These are phyloP conservation scores for Agrilus planipennis DNA, from an alignment of 1,140 invertebrate species.

Conservation along the genomic window DNA sequence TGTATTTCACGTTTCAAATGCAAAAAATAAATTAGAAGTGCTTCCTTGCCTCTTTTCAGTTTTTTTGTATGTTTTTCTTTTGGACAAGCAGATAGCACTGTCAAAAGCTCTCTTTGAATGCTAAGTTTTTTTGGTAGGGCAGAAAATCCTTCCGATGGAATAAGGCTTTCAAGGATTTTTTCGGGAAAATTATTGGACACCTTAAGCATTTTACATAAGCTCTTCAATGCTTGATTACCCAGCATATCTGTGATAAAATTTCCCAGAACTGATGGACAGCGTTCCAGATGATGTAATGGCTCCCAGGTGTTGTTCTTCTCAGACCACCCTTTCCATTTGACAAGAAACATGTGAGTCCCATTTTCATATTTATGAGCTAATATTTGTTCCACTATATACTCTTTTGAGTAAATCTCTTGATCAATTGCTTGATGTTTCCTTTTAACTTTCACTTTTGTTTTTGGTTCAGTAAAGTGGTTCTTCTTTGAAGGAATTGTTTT, in stretches of 20 bases:
- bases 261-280: slow-evolving; percentile 47
- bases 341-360: slow-evolving; percentile 50
- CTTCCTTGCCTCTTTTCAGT: slow-evolving; percentile 18
- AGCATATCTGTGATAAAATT: slow-evolving; percentile 30
- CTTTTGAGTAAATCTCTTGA: slow-evolving; percentile 12
- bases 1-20: slow-evolving; percentile 38
- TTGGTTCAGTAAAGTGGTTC: slow-evolving; percentile 10
- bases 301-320: slow-evolving; percentile 74
- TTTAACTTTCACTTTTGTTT: slow-evolving; percentile 9
- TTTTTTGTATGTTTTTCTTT: slow-evolving; percentile 14
- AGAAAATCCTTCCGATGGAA: slow-evolving; percentile 3
- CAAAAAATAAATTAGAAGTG: slow-evolving; percentile 39
- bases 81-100: slow-evolving; percentile 13
- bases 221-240: slow-evolving; percentile 12
- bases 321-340: slow-evolving; percentile 80
- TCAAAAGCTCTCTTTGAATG: slow-evolving; percentile 16
- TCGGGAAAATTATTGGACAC: background rate
- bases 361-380: slow-evolving; percentile 43
- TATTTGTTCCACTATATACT: slow-evolving; percentile 61
- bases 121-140: slow-evolving; percentile 12
- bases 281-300: slow-evolving; percentile 57
- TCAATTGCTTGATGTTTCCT: slow-evolving; percentile 19
- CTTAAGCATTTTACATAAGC: slow-evolving; percentile 3
- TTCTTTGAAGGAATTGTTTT: slow-evolving; percentile 5
- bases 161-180: background rate